phyloP scores from a whole-genome alignment of 1,140 invertebrate genomes.

The Goniozus legneri region DNA sequence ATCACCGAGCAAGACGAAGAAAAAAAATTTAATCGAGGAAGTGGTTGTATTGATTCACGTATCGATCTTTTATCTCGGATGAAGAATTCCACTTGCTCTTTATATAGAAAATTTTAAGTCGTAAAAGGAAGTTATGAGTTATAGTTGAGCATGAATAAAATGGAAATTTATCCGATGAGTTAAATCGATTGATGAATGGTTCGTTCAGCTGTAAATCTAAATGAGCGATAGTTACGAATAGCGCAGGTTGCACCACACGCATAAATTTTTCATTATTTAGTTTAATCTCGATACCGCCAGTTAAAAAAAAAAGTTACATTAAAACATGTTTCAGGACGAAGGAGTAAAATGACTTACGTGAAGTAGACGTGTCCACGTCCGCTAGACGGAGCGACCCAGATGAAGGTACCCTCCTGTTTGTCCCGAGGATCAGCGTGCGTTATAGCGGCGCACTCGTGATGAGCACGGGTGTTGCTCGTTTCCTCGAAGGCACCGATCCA shows the following conservation, averaged over 20 bases:
- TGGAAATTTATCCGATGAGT: too few species aligned
- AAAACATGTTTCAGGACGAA: neutral
- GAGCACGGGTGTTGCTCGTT: conserved; percentile 68
- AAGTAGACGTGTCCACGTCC: conserved; percentile 69
- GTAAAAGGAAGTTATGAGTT: too few species aligned
- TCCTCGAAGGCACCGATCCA: conserved; percentile 72
- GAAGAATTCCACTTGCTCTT: too few species aligned
- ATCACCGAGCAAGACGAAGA: too few species aligned
- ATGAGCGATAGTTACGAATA: too few species aligned
- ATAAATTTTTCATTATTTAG: conserved; percentile 22
- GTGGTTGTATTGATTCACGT: too few species aligned
- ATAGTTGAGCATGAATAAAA: too few species aligned
- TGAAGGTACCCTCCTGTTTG: conserved; percentile 67
- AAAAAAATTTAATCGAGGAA: too few species aligned
- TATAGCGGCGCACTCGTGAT: conserved; percentile 73
- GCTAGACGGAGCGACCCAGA: conserved; percentile 70
- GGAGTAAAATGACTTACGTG: conserved; percentile 69
- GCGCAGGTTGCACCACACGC: conserved; percentile 15
- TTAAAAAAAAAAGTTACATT: neutral
- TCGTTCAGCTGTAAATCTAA: too few species aligned
- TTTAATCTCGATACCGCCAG: conserved; percentile 4
- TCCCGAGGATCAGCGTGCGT: conserved; percentile 75
- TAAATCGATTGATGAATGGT: too few species aligned
- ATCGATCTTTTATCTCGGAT: too few species aligned
- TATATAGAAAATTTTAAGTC: too few species aligned